Evolutionary conservation across 2,888 invertebrate genomes (phyloP), one percentile per base, ranked within the genome.

Genomic region (Torymus tubicola): DNA sequence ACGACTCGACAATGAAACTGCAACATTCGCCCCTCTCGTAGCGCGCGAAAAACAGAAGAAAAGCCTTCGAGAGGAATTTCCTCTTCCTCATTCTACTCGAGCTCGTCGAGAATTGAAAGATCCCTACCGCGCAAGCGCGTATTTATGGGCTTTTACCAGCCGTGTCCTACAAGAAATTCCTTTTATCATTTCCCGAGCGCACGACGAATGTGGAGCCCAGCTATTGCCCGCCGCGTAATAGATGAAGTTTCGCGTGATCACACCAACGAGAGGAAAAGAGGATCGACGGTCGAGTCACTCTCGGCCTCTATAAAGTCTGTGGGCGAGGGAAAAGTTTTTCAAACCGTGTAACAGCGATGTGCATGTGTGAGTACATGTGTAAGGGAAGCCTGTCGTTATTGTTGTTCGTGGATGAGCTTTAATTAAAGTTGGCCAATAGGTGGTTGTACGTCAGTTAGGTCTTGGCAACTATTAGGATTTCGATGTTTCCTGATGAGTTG

Each of bases 81-180:
- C 31, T 57, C 53, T 67, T 52, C 52, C 50, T 12, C 55, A 14
- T 31, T 8, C 31, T 2, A 2, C 13, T 31, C 24, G 3, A 0
- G 0, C 1, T 16, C 31, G 31, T 31, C 31, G 2, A 31, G 31
- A 31, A 31, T 31, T 8, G 31, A 31, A 31, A 31, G 31, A 31
- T 31, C 31, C 31, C 31, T 31, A 31, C 31, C 3, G 31, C 31
- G 31, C 31, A 31, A 3, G 31, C 2, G 31, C 31, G n/a, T 31
- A 31, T 64, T 64, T 63, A 72, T 21, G 42, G 10, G 21, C 61
- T 72, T 24, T 60, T 63, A 21, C 24, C 24, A 24, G 31, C 16
- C 61, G 16, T 69, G 42, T 63, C 70, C 10, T 69, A 63, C 77
- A 58, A 71, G 70, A 58, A 58, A 77, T 77, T 70, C 64, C 70